phyloP scores from a whole-genome alignment of 2,113 vertebrate genomes.

The Dascyllus trimaculatus region DNA sequence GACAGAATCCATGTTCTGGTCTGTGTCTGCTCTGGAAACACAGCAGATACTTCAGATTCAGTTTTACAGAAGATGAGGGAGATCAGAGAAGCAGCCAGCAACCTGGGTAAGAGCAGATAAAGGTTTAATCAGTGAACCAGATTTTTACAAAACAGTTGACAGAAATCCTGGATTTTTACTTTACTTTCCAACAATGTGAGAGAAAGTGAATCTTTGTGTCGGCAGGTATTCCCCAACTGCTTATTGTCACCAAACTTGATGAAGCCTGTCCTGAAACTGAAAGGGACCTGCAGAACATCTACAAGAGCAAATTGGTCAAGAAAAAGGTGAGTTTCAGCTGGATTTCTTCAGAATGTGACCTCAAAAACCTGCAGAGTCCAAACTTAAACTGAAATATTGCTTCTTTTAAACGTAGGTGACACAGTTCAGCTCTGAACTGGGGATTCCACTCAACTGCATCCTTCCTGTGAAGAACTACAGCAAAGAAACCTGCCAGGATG shows the following conservation, averaged over 20 bases:
- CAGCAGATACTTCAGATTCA: neutral
- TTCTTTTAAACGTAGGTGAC: neutral
- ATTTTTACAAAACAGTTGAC: too few relatives aligned
- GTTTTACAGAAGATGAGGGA: slow-evolving; percentile 28
- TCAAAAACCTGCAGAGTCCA: too few relatives aligned
- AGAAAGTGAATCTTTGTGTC: too few relatives aligned
- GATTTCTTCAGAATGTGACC: too few relatives aligned
- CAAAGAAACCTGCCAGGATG: neutral
- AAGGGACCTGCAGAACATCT: neutral
- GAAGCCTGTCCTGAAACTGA: neutral
- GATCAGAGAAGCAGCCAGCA: slow-evolving; percentile 17
- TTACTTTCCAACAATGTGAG: too few relatives aligned
- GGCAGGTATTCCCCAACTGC: slow-evolving; percentile 7
- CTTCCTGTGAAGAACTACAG: slow-evolving; percentile 5
- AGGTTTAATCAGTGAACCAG: too few relatives aligned
- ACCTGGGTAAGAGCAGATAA: slow-evolving; percentile 24
- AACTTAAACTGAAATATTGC: too few relatives aligned
- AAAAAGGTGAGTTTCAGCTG: neutral
- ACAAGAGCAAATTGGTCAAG: neutral
- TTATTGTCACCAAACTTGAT: slow-evolving; percentile 6
- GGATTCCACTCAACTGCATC: neutral
- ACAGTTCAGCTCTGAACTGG: neutral
- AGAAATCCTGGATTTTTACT: too few relatives aligned
- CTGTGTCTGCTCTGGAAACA: slow-evolving; percentile 17
- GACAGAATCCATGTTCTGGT: slow-evolving; percentile 44